Evolutionary conservation across 2,888 invertebrate genomes (phyloP).

Genomic region (Mythimna impura): DNA sequence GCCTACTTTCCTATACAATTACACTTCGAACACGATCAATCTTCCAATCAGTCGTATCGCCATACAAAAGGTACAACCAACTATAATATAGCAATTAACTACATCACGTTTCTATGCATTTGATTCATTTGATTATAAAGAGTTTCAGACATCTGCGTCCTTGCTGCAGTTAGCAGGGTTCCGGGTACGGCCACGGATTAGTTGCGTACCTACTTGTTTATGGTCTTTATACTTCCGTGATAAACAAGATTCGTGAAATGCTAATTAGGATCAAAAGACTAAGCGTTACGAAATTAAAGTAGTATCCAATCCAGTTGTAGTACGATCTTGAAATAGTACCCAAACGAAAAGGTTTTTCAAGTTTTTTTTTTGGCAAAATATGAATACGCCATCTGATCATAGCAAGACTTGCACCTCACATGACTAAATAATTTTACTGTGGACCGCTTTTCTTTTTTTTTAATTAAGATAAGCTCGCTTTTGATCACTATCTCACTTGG

Average conservation of each 20-base stretch:
- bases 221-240: slow-evolving; percentile 11
- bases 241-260: slow-evolving; percentile 10
- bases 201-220: slow-evolving; percentile 10
- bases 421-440: too few relatives aligned
- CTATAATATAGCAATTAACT: slow-evolving; percentile 30
- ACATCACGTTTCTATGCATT: slow-evolving; percentile 28
- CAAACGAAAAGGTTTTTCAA: too few relatives aligned
- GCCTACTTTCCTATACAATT: slow-evolving; percentile 21
- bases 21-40: slow-evolving; percentile 16
- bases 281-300: too few relatives aligned
- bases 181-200: slow-evolving; percentile 29
- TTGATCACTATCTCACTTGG: too few relatives aligned
- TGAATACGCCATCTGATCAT: neutral
- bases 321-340: too few relatives aligned
- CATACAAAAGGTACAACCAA: slow-evolving; percentile 5
- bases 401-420: neutral
- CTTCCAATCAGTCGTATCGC: slow-evolving; percentile 21
- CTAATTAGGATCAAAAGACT: neutral
- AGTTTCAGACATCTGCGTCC: neutral
- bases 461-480: too few relatives aligned
- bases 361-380: neutral
- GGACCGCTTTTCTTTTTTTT: too few relatives aligned
- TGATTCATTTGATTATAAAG: slow-evolving; percentile 23
- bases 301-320: too few relatives aligned
- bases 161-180: slow-evolving; percentile 20